Evolutionary conservation across 2,888 invertebrate species (phyloP).

Genomic region (Heliconius ismenius): DNA sequence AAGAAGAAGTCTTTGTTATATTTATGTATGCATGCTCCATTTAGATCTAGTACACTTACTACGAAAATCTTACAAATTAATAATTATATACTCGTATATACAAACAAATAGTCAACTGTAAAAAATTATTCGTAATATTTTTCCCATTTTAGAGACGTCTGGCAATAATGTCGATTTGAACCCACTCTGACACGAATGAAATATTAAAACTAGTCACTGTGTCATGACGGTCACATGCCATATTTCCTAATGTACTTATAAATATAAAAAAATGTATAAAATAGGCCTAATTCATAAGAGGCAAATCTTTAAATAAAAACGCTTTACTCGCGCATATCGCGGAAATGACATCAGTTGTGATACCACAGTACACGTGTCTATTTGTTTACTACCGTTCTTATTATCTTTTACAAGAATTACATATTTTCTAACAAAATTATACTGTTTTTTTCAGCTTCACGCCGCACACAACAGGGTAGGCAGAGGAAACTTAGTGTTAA

Average conservation of each 20-base stretch:
- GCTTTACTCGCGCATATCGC: constrained; percentile 25
- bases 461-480: too few species aligned
- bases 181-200: background rate
- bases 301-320: constrained; percentile 32
- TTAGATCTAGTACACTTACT: too few species aligned
- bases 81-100: too few species aligned
- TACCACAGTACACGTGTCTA: constrained; percentile 71
- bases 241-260: background rate
- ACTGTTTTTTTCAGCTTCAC: background rate
- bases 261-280: background rate
- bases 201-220: background rate
- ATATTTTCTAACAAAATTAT: background rate
- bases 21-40: background rate
- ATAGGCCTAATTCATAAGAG: constrained; percentile 4
- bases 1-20: background rate
- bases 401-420: constrained; percentile 58
- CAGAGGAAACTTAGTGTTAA: too few species aligned
- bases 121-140: background rate
- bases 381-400: constrained; percentile 64
- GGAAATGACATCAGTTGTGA: constrained; percentile 40
- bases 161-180: too few species aligned
- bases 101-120: background rate
- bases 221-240: too few species aligned
- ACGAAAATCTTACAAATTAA: too few species aligned
- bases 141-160: too few species aligned